phyloP scores from a whole-genome alignment of 2,113 vertebrate genomes.

The Sorex fumeus region DNA sequence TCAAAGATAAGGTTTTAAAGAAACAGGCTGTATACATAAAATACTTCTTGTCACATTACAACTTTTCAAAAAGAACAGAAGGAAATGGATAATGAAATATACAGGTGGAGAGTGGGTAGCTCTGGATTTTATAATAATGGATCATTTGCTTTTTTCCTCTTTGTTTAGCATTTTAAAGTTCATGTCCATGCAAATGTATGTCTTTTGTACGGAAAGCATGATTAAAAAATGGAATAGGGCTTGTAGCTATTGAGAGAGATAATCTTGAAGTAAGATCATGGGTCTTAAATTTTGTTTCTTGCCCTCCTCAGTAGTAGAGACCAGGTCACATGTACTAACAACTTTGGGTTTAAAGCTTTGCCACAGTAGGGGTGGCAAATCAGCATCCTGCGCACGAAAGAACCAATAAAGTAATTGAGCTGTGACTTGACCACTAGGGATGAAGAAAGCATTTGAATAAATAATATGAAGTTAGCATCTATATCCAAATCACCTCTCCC shows the following conservation, averaged over 20 bases:
- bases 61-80: neutral
- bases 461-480: no score
- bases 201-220: constrained; percentile 5
- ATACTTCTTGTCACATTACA: neutral
- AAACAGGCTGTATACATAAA: neutral
- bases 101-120: neutral
- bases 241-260: neutral
- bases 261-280: neutral
- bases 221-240: neutral
- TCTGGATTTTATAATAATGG: neutral
- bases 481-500: neutral
- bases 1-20: constrained; percentile 6
- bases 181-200: neutral
- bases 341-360: neutral
- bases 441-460: neutral
- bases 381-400: neutral
- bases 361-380: neutral
- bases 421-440: neutral
- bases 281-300: neutral
- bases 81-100: neutral
- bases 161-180: neutral
- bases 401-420: neutral
- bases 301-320: rapidly evolving
- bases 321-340: neutral
- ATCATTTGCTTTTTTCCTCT: neutral